Conservation (phyloP, 2,113 vertebrate species). For the Peromyscus polionotus region DNA sequence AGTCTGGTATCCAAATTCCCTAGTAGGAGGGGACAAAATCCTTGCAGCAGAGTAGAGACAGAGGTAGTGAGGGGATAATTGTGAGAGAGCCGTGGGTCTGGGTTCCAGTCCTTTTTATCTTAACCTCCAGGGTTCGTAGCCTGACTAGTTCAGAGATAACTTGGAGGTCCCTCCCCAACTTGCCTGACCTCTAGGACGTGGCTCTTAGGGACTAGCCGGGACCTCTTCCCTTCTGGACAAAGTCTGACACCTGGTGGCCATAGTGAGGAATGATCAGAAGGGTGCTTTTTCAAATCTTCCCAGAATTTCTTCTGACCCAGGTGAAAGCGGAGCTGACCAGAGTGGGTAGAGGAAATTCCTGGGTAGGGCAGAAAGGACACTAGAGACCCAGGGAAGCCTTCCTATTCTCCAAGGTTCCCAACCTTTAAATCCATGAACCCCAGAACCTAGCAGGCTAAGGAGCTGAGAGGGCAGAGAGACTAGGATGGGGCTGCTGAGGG, state of each 20-base stretch:
- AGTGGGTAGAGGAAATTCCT: not conserved
- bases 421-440: not conserved
- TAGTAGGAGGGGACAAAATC: slow-evolving; percentile 72
- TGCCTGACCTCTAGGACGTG: not conserved
- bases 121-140: not conserved
- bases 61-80: not conserved
- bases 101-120: not conserved
- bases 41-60: not conserved
- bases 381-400: not conserved
- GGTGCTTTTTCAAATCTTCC: not conserved
- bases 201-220: not conserved
- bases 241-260: slow-evolving; percentile 84
- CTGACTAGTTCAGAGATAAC: not conserved
- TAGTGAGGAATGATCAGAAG: slow-evolving; percentile 59
- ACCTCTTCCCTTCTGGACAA: slow-evolving; percentile 62
- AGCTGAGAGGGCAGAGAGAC: not conserved
- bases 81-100: not conserved
- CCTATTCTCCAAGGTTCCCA: not conserved
- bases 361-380: not conserved
- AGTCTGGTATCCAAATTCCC: slow-evolving; percentile 59
- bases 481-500: not conserved
- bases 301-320: not conserved
- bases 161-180: not conserved
- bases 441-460: not conserved
- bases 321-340: not conserved